Conservation (phyloP, 1,140 invertebrate genomes). For the Drosophila triauraria region DNA sequence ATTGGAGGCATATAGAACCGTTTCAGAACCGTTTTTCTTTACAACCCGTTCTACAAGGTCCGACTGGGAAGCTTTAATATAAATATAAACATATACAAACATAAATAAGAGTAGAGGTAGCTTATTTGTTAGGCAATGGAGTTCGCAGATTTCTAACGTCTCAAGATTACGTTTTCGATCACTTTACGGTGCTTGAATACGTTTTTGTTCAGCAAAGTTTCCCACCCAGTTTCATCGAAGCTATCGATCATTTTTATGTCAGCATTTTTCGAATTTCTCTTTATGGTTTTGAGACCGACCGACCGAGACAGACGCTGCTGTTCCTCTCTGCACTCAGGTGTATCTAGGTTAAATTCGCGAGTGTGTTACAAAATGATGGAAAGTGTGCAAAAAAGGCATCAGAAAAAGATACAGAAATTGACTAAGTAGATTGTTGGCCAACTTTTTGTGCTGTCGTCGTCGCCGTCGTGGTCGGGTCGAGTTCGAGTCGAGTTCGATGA, state of each 20-base stretch:
- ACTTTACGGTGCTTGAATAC: background rate
- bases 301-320: slow-evolving; percentile 13
- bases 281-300: slow-evolving; percentile 9
- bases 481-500: slow-evolving; percentile 52
- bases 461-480: slow-evolving; percentile 21
- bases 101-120: too few species aligned
- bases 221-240: background rate
- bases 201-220: background rate
- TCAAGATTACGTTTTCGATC: background rate
- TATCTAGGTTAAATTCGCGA: slow-evolving; percentile 80
- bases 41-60: too few species aligned
- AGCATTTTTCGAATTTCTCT: slow-evolving; percentile 8
- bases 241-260: background rate
- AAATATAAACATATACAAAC: too few species aligned
- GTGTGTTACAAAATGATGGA: slow-evolving; percentile 79
- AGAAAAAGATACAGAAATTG: slow-evolving; percentile 59
- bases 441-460: slow-evolving; percentile 41
- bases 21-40: too few species aligned
- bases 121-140: too few species aligned
- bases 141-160: too few species aligned
- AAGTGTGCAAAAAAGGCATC: slow-evolving; percentile 73
- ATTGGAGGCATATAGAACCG: too few species aligned
- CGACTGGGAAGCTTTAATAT: too few species aligned
- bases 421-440: slow-evolving; percentile 49
- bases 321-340: slow-evolving; percentile 49